These are phyloP conservation scores for Scophthalmus maximus DNA, from an alignment of 2,113 vertebrate genomes.

Conservation along the genomic window DNA sequence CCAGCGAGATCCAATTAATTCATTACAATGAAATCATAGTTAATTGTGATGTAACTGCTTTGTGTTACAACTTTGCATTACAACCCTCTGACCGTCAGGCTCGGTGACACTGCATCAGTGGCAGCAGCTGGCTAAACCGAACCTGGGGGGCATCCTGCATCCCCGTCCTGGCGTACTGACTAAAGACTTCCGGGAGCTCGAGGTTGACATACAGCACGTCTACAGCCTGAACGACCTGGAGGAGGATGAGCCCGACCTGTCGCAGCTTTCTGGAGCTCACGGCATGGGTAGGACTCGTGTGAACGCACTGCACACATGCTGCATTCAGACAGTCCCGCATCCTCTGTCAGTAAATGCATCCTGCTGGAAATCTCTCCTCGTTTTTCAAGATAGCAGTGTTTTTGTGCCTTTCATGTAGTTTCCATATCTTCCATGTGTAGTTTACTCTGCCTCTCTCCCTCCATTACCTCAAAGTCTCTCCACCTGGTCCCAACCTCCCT, in stretches of 20 bases:
- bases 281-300: constrained; percentile 74
- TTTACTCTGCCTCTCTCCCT: constrained; percentile 58
- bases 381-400: neutral
- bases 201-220: constrained; percentile 86
- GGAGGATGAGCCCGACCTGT: constrained; percentile 86
- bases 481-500: constrained; percentile 84
- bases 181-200: constrained; percentile 90
- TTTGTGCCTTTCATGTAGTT: neutral
- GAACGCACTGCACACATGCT: neutral
- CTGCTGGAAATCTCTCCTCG: neutral
- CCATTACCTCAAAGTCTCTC: constrained; percentile 83
- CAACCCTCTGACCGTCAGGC: constrained; percentile 61
- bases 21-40: neutral
- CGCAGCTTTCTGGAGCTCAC: constrained; percentile 69
- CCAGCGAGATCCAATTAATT: too few relatives aligned
- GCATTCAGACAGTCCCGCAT: neutral
- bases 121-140: constrained; percentile 89
- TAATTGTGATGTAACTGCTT: neutral
- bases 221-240: constrained; percentile 90
- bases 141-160: constrained; percentile 86
- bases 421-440: constrained; percentile 19
- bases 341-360: neutral
- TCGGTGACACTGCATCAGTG: constrained; percentile 89
- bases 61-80: neutral
- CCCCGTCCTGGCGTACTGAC: constrained; percentile 87